Evolutionary conservation across 1,140 invertebrate genomes (phyloP), one percentile per base, ranked within the genome.

Genomic region (Drosophila kepulauana): DNA sequence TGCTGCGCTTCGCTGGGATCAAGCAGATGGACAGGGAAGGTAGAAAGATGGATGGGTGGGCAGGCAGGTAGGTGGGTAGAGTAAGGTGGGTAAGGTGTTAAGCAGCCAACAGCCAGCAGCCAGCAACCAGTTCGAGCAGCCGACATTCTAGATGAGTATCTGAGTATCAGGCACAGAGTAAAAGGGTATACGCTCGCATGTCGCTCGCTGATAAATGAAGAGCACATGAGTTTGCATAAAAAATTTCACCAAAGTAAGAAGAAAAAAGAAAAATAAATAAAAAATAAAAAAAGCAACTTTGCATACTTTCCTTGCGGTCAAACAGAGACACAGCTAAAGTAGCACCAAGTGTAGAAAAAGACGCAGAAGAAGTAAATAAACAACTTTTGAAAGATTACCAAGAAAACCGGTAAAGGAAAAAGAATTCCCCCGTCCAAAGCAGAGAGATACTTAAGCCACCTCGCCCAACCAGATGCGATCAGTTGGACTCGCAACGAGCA

Each of bases 221-320:
- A 72, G 58, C 82, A 82, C 68, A 84, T 84, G 78, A 81, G 78
- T 75, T 89, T 89, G 85, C 85, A 88, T 81, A 89, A 88, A 64
- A 62, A 84, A 81, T 89, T 88, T 89, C 85, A 89, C 84, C 80
- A 78, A 78, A 38, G 3, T 43, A 52, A 51, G 2, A 16, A 16
- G 7, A 48, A 48, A 48, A 8, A 48, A 16, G 2, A 48, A 48
- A 48, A 8, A 48, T 2, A 48, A 8, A 20, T 16, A 48, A 46
- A 11, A 20, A 48, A 16, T 48, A 57, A 61, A 41, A 41, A 43
- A n/a, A 30, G 11, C 59, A 45, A 72, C 82, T 87, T 79, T 81
- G 64, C 78, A 80, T 82, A 87, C 82, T 87, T 87, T 87, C 84
- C 72, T 79, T 66, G 74, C 66, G 38, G 48, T 63, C 51, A 64